phyloP scores from a whole-genome alignment of 1,140 invertebrate genomes.

The Aphelenchoides besseyi region DNA sequence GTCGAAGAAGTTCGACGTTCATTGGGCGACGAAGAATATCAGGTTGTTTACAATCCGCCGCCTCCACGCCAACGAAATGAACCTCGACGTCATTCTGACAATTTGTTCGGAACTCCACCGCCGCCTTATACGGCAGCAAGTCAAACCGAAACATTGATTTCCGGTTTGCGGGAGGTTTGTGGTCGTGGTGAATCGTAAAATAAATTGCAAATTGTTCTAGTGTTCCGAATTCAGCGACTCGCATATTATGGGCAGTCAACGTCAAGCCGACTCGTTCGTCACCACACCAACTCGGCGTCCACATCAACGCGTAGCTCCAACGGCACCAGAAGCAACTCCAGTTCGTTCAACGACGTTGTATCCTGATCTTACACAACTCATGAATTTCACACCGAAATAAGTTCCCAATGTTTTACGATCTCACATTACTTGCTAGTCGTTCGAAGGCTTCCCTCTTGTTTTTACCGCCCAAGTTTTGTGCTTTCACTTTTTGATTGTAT shows the following conservation, averaged over 20 bases:
- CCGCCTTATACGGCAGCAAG: conserved; percentile 43
- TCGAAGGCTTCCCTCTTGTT: too few species aligned
- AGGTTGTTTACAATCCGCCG: conserved; percentile 33
- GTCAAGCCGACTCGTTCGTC: neutral
- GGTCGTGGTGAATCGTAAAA: too few species aligned
- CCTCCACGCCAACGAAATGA: conserved; percentile 15
- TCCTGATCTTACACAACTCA: conserved; percentile 3
- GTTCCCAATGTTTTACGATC: too few species aligned
- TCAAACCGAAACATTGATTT: too few species aligned
- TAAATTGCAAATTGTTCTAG: too few species aligned
- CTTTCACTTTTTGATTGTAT: too few species aligned
- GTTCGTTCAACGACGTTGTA: conserved; percentile 17
- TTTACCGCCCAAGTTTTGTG: too few species aligned
- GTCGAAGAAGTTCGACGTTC: conserved; percentile 46
- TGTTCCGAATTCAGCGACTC: conserved; percentile 8
- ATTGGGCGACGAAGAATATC: conserved; percentile 21
- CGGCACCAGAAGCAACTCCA: conserved; percentile 22
- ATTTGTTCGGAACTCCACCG: conserved; percentile 35
- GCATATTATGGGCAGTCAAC: neutral
- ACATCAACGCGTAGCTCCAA: neutral
- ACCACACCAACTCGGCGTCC: neutral
- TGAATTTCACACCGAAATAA: neutral
- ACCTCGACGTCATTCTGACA: neutral
- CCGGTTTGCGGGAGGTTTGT: too few species aligned
- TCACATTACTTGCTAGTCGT: too few species aligned